Conservation (phyloP, 2,797 vertebrate species). For the Lacerta viridis region DNA sequence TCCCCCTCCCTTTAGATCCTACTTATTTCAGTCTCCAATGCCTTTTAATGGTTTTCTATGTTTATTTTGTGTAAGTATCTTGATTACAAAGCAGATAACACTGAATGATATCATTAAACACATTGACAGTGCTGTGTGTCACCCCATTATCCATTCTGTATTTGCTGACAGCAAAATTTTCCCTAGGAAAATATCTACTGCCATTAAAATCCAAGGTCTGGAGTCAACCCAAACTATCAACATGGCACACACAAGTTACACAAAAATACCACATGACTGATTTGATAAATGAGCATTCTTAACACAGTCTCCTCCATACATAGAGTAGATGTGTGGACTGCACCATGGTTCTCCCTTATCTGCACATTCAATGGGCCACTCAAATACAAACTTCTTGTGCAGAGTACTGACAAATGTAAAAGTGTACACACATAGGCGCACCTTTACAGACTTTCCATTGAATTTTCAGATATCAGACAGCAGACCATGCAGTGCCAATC, state of each 20-base stretch:
- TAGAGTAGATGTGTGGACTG: neutral
- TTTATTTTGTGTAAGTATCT: constrained; percentile 5
- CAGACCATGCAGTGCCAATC: neutral
- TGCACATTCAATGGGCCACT: too few relatives aligned
- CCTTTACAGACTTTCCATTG: neutral
- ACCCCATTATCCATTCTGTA: neutral
- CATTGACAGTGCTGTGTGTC: neutral
- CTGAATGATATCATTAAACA: neutral
- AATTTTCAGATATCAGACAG: neutral
- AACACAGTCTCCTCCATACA: too few relatives aligned
- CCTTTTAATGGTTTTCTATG: neutral
- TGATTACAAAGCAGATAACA: neutral
- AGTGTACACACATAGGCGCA: neutral
- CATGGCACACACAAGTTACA: neutral
- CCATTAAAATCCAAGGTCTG: neutral
- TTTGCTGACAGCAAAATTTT: neutral
- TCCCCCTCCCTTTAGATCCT: neutral
- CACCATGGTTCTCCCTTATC: neutral
- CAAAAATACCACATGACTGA: neutral
- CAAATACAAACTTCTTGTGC: neutral
- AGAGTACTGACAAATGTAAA: neutral
- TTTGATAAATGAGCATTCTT: neutral
- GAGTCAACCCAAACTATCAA: neutral
- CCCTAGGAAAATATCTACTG: neutral
- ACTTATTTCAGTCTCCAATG: neutral